These are phyloP conservation scores for Drosophila ironensis DNA, from an alignment of 1,140 invertebrate genomes.

Conservation along the genomic window DNA sequence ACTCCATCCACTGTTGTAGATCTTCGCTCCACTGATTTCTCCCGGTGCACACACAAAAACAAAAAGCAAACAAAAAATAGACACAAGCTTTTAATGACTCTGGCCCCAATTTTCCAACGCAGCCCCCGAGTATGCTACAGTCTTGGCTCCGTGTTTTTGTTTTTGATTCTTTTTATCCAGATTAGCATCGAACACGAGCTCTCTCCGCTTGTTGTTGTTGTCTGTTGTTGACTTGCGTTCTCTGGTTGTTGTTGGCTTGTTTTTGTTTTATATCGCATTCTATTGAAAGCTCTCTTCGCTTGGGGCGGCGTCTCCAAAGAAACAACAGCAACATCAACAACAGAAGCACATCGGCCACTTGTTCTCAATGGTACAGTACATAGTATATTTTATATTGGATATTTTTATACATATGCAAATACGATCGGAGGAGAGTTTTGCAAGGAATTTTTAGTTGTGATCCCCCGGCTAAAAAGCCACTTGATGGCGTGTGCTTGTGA, in stretches of 20 bases:
- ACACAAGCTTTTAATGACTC: conserved; percentile 14
- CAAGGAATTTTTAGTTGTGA: too few relatives aligned
- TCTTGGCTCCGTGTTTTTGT: too few relatives aligned
- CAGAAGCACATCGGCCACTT: conserved; percentile 46
- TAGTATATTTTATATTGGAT: too few relatives aligned
- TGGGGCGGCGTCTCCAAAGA: conserved; percentile 10
- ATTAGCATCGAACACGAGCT: conserved; percentile 27
- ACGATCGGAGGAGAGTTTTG: too few relatives aligned
- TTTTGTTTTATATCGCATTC: conserved; percentile 24
- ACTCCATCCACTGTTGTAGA: background rate
- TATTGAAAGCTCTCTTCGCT: conserved; percentile 23
- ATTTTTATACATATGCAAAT: too few relatives aligned
- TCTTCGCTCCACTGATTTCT: background rate
- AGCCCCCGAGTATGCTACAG: conserved; percentile 37
- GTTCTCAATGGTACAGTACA: too few relatives aligned
- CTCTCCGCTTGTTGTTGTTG: background rate
- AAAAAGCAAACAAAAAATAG: conserved; percentile 7
- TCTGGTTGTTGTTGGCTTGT: background rate
- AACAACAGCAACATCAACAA: conserved; percentile 16
- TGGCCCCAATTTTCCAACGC: conserved; percentile 12
- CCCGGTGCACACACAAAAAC: background rate
- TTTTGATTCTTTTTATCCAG: conserved; percentile 5
- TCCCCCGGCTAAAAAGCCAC: conserved; percentile 2
- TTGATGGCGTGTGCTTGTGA: conserved; percentile 6
- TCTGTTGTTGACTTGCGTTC: background rate